Evolutionary conservation across 2,113 vertebrate species (phyloP), one percentile per base, ranked within the genome.

Genomic region (Ciconia boyciana): DNA sequence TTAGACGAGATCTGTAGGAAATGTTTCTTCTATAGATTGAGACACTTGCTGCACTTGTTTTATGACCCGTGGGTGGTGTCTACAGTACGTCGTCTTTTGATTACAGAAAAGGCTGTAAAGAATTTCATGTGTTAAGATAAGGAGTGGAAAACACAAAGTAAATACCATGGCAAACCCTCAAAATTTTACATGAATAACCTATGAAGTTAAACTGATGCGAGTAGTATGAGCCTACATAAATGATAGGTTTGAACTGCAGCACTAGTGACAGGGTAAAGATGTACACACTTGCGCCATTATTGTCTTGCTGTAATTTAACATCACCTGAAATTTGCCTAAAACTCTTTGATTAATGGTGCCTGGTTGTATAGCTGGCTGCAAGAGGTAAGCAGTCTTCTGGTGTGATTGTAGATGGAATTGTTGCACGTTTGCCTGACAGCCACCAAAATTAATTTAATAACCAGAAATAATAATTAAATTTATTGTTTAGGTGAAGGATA

Each of bases 231-330:
- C 9, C 61, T 55, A 2, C 34, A 7, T 20, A 61, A 83, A 44
- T 26, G 7, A 3, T 4, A 11, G 44, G 20, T 48, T 80, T 57
- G 76, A 44, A 10, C 24, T 46, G 28, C 1, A 6, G 32, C 48
- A 20, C 18, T 21, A 13, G 41, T 26, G 24, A 21, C 54, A 54
- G 71, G 32, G 10, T 5, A 7, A 58, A 39, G 54, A 11, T 26
- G 4, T 0, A 7, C 81, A 84, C 16, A 13, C 4, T 11, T 28
- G 17, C 65, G 75, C 10, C 3, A 0, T 49, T 88, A 7, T 54
- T 79, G 71, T 74, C 20, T 25, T 58, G 28, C 55, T 89, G 8
- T 34, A 3, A 4, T 88, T 85, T 43, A 77, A 26, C 21, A 22
- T 43, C 22, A 12, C 26, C 52, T 43, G 49, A 39, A 34, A 17